Conservation (phyloP, 2,888 invertebrate genomes). For the Tortricodes alternella region DNA sequence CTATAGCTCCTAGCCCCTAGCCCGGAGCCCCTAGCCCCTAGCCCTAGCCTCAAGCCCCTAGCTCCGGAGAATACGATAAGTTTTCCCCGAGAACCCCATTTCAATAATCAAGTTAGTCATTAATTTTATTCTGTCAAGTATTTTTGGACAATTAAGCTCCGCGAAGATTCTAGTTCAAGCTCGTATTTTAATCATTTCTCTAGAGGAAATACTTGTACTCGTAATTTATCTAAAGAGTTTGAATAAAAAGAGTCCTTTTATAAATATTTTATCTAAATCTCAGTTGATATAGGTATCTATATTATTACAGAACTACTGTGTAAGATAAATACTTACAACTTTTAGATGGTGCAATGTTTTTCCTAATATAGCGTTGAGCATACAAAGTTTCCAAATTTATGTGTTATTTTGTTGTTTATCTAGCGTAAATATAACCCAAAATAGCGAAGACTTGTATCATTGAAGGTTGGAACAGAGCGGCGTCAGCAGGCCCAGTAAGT, state of each 20-base stretch:
- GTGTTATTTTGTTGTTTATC: constrained; percentile 34
- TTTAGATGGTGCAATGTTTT: not conserved
- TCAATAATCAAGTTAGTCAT: constrained; percentile 67
- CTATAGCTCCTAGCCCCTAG: constrained; percentile 81
- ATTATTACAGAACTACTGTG: too few species aligned
- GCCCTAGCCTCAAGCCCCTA: constrained; percentile 58
- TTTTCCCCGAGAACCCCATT: constrained; percentile 62
- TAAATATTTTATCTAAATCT: too few species aligned
- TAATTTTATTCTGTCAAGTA: constrained; percentile 41
- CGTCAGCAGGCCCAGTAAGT: constrained; percentile 51
- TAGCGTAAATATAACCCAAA: constrained; percentile 44
- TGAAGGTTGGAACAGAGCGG: constrained; percentile 50
- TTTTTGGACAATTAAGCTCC: constrained; percentile 46
- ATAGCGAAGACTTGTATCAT: constrained; percentile 53
- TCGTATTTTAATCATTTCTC: constrained; percentile 15
- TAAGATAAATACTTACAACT: too few species aligned
- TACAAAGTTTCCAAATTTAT: not conserved
- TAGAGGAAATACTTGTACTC: constrained; percentile 1
- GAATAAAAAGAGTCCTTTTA: not conserved
- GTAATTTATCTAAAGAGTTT: constrained; percentile 2
- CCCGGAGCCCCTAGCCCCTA: constrained; percentile 67
- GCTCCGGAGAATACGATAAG: constrained; percentile 59
- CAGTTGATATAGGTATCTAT: too few species aligned
- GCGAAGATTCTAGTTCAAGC: constrained; percentile 33
- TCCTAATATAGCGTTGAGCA: not conserved